Conservation (phyloP, 1,140 invertebrate species). For the Sipha flava region DNA sequence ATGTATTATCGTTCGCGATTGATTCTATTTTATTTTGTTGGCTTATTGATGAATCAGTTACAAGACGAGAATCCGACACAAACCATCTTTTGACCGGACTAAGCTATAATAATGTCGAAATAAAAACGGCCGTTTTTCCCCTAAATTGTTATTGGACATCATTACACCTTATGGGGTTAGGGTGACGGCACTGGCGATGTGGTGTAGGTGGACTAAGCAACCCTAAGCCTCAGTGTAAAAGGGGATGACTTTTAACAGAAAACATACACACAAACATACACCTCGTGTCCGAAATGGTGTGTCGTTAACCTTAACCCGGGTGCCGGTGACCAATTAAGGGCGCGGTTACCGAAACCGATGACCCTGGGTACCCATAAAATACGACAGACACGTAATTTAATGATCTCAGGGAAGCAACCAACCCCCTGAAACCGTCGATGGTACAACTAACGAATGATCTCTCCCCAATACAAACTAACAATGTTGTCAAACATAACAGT, state of each 20-base stretch:
- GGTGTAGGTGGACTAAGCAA: slow-evolving; percentile 4
- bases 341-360: slow-evolving; percentile 26
- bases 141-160: slow-evolving; percentile 30
- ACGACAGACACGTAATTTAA: slow-evolving; percentile 28
- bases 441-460: slow-evolving; percentile 1
- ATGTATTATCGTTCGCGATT: too few relatives aligned
- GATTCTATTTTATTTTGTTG: neutral
- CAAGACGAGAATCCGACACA: neutral
- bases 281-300: slow-evolving; percentile 25
- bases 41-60: slow-evolving; percentile 1
- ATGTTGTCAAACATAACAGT: neutral
- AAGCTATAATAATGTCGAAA: slow-evolving; percentile 7
- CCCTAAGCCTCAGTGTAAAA: neutral
- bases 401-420: neutral
- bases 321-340: slow-evolving; percentile 30
- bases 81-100: neutral
- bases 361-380: slow-evolving; percentile 25
- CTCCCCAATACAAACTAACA: neutral
- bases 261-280: slow-evolving; percentile 3
- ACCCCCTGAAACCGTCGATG: neutral
- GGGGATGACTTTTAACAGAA: slow-evolving; percentile 21
- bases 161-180: neutral
- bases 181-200: neutral
- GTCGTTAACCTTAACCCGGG: slow-evolving; percentile 29
- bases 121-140: slow-evolving; percentile 14